Percentiles rank a stretch among this genome's conserved stretches.
Evolutionary conservation across 2,113 vertebrate genomes (phyloP).

Genomic region (Sylvietta virens): DNA sequence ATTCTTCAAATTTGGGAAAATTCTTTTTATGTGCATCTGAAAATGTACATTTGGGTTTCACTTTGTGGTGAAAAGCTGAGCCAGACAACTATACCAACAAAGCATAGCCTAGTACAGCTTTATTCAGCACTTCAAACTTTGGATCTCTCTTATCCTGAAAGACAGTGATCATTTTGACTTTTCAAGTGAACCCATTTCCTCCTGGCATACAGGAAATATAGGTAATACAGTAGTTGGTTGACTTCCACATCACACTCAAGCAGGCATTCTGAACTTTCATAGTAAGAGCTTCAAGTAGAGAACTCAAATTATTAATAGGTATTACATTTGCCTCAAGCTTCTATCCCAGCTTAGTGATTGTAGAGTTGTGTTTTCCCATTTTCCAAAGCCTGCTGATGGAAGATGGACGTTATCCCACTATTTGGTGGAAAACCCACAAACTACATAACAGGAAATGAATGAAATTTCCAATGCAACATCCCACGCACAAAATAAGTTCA

Average conservation of each 20-base stretch:
- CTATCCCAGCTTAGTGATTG: background rate
- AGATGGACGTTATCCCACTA: background rate
- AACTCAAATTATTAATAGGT: background rate
- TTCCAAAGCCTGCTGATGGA: background rate
- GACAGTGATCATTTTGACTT: background rate
- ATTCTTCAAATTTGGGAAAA: background rate
- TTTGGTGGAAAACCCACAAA: background rate
- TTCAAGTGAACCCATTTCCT: background rate
- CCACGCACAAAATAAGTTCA: background rate
- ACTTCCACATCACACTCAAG: background rate
- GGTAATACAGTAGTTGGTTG: background rate
- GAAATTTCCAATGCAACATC: background rate
- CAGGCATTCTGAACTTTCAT: background rate
- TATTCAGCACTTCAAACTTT: background rate
- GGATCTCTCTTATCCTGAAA: background rate
- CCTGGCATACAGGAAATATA: background rate
- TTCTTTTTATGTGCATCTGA: background rate
- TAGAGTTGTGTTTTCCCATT: background rate
- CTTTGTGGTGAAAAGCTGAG: accelerated
- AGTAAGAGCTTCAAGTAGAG: background rate
- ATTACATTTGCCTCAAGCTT: background rate
- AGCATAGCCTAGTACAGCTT: background rate
- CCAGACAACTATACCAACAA: background rate
- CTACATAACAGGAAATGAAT: background rate
- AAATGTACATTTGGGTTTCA: background rate